A percentile compares a stretch with the other conserved stretches of the same genome.
These are phyloP conservation scores for Otolemur crassicaudatus DNA, from an alignment of 2,797 vertebrate genomes.

Conservation along the genomic window DNA sequence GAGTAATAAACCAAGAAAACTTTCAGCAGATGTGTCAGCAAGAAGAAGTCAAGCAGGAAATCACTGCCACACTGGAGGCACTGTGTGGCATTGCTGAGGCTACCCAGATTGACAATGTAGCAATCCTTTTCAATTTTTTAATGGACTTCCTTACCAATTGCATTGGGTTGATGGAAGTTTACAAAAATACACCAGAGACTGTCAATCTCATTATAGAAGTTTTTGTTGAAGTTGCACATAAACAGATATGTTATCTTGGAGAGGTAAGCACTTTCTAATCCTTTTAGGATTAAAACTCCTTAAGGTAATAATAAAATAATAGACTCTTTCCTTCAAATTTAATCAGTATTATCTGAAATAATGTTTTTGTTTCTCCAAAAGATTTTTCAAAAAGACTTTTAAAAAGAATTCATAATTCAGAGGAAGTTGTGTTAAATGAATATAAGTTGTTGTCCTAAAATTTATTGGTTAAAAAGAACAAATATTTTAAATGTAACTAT, in stretches of 20 bases:
- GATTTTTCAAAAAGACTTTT: neutral
- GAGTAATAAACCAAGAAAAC: conserved; percentile 99
- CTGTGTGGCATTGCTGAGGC: conserved; percentile 99
- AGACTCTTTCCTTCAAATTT: neutral
- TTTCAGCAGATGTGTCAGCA: conserved; percentile 98
- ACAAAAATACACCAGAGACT: conserved; percentile 98
- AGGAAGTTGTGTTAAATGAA: conserved; percentile 26
- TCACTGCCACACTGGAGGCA: conserved; percentile 96
- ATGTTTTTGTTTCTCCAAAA: conserved; percentile 28
- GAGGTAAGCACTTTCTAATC: conserved; percentile 90
- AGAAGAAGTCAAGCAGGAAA: conserved; percentile 96
- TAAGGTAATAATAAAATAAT: neutral
- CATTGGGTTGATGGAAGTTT: conserved; percentile 99
- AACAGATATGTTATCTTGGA: conserved; percentile 99
- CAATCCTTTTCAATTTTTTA: conserved; percentile 97
- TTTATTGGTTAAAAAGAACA: conserved; percentile 34
- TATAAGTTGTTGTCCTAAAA: conserved; percentile 23
- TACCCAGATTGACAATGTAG: conserved; percentile 98
- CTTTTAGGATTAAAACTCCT: neutral
- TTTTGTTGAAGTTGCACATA: conserved; percentile 99
- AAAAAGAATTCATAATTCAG: neutral
- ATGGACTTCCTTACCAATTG: conserved; percentile 99
- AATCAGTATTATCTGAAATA: neutral
- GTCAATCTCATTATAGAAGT: conserved; percentile 99
- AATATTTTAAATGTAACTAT: neutral